Conservation (phyloP, 1,140 invertebrate genomes). For the Ostrea edulis region DNA sequence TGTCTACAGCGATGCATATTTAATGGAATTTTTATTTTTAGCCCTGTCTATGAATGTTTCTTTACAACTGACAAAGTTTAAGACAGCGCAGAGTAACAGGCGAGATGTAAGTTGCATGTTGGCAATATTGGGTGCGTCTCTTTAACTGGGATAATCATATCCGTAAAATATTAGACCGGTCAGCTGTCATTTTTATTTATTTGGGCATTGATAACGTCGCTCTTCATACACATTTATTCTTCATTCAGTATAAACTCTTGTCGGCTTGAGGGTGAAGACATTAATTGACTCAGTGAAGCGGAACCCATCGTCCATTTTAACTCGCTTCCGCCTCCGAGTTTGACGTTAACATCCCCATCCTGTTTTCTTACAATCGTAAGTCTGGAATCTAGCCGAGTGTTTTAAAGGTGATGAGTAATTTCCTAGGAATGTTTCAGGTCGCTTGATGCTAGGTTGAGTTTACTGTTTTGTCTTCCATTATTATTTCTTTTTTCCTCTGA, state of each 20-base stretch:
- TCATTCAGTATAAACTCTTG: too few species aligned
- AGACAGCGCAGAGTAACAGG: background rate
- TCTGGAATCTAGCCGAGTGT: background rate
- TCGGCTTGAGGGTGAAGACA: background rate
- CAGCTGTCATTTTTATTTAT: too few species aligned
- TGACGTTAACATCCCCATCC: constrained; percentile 27
- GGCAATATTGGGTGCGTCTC: background rate
- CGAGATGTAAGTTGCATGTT: background rate
- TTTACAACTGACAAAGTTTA: constrained; percentile 19
- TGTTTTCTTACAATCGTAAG: background rate
- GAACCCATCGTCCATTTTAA: constrained; percentile 17
- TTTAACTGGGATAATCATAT: too few species aligned
- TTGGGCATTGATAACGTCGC: too few species aligned
- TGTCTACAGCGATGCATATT: constrained; percentile 32
- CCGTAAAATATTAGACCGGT: too few species aligned
- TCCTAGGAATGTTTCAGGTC: background rate
- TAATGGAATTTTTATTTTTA: constrained; percentile 42
- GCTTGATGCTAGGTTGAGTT: background rate
- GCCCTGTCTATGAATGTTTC: background rate
- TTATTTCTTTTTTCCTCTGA: background rate
- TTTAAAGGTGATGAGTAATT: background rate
- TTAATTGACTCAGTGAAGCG: background rate
- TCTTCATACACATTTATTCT: too few species aligned
- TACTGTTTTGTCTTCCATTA: background rate
- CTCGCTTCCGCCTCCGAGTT: constrained; percentile 1